Conservation (phyloP, 2,797 vertebrate genomes). For the Catharus ustulatus region DNA sequence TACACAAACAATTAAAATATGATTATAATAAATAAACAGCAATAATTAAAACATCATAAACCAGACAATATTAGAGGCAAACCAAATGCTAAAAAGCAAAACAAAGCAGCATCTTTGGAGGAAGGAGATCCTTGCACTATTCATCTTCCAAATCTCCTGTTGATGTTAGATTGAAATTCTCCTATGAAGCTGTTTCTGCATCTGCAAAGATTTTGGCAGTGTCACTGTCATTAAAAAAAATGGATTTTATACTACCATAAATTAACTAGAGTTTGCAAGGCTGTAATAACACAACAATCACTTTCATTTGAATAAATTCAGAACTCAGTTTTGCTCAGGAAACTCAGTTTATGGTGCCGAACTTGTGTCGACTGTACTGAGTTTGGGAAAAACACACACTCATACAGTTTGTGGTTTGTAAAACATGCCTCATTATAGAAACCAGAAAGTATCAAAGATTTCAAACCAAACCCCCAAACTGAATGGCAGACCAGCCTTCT, state of each 20-base stretch:
- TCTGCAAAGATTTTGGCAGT: conserved; percentile 70
- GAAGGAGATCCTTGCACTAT: conserved; percentile 18
- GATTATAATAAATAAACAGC: conserved; percentile 74
- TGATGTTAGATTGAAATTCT: conserved; percentile 63
- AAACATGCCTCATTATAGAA: background rate
- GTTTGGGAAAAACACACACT: background rate
- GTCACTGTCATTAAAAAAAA: conserved; percentile 56
- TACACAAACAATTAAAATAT: conserved; percentile 74
- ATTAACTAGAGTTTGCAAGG: conserved; percentile 45
- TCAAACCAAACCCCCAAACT: background rate
- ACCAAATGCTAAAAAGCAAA: conserved; percentile 53
- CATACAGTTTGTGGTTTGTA: background rate
- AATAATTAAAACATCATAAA: conserved; percentile 78
- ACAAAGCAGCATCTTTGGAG: conserved; percentile 53
- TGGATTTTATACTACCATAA: conserved; percentile 36
- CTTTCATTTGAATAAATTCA: conserved; percentile 4
- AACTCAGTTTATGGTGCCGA: background rate
- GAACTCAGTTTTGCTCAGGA: background rate
- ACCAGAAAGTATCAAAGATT: background rate
- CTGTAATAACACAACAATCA: background rate
- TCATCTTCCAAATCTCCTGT: conserved; percentile 67
- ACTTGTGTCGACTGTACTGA: background rate
- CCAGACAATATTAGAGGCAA: conserved; percentile 51
- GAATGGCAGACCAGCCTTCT: background rate
- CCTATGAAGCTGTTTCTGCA: conserved; percentile 55